These are phyloP conservation scores for Pelvicachromis taeniatus DNA, from an alignment of 2,113 vertebrate genomes.

Conservation along the genomic window DNA sequence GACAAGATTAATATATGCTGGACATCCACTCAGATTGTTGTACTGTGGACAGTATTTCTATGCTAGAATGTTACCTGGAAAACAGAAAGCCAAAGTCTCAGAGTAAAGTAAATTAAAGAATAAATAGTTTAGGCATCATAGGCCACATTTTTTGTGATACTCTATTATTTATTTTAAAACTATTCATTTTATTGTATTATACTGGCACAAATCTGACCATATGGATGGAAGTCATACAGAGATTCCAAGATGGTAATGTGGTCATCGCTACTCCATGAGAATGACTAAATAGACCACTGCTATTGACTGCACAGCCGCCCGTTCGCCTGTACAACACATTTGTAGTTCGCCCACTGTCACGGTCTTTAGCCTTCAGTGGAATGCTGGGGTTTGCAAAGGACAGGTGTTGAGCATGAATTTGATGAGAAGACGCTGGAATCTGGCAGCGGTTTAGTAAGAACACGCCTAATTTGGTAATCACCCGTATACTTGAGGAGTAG, in stretches of 20 bases:
- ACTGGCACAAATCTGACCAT: not conserved
- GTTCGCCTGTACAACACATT: not conserved
- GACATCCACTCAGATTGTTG: rapidly evolving
- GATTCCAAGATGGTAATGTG: too few species aligned
- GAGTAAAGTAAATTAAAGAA: not conserved
- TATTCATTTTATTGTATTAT: not conserved
- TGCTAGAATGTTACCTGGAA: not conserved
- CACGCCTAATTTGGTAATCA: not conserved
- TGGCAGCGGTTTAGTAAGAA: not conserved
- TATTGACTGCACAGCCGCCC: not conserved
- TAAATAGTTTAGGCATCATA: rapidly evolving
- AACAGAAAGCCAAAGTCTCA: not conserved
- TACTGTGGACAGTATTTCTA: not conserved
- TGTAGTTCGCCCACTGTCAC: not conserved
- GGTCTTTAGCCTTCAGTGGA: not conserved
- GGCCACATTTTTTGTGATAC: not conserved
- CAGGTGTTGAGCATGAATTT: not conserved
- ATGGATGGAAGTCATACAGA: not conserved
- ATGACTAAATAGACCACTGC: not conserved
- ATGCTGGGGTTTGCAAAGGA: not conserved
- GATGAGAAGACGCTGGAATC: not conserved
- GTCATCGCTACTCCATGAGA: not conserved
- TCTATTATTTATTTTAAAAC: not conserved
- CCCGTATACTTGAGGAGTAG: not conserved
- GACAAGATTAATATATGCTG: not conserved